These are phyloP conservation scores for Todiramphus saurophagus DNA, from an alignment of 2,113 vertebrate species.

Conservation along the genomic window DNA sequence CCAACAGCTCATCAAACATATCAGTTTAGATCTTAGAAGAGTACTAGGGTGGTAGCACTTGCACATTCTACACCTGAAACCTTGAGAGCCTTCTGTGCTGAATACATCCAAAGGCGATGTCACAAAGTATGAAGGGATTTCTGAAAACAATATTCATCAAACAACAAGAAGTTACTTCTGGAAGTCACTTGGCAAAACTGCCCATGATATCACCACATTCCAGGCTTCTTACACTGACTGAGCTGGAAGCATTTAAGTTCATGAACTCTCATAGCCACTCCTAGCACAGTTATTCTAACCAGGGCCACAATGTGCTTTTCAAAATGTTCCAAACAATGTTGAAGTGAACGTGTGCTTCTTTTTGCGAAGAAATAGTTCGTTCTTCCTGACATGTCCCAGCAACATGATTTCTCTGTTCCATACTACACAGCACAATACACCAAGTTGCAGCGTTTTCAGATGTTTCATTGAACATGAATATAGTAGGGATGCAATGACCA, in stretches of 20 bases:
- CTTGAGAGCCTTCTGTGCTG: neutral
- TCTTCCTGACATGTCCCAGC: neutral
- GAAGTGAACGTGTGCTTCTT: neutral
- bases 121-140: neutral
- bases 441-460: neutral
- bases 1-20: neutral
- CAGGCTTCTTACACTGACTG: conserved; percentile 35
- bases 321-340: neutral
- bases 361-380: neutral
- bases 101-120: neutral
- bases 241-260: conserved; percentile 40
- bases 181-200: conserved; percentile 34
- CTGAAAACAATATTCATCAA: neutral
- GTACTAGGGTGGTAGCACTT: neutral
- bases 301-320: neutral
- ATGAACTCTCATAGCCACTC: conserved; percentile 48
- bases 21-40: neutral
- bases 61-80: neutral
- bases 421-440: neutral
- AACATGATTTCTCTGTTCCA: fast-evolving
- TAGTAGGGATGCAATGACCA: neutral
- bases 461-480: neutral
- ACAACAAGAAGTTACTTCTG: neutral
- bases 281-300: neutral
- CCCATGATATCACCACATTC: conserved; percentile 64